These are phyloP conservation scores for Delia radicum DNA, from an alignment of 1,140 invertebrate species.

Conservation along the genomic window DNA sequence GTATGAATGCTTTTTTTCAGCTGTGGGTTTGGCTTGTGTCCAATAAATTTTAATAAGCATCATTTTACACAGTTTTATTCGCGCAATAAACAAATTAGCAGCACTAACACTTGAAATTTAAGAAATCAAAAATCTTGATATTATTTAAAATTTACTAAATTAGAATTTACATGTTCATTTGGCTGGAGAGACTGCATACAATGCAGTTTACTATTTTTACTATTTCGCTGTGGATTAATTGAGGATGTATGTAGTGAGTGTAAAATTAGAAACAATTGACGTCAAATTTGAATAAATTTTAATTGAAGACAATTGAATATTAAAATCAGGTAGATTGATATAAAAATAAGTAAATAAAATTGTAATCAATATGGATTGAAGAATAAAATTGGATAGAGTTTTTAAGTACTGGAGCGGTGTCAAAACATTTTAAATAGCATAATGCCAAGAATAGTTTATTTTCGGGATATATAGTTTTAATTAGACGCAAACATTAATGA, in stretches of 20 bases:
- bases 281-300: conserved; percentile 5
- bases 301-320: not conserved
- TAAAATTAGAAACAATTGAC: not conserved
- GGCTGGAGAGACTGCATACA: not conserved
- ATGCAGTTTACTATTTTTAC: not conserved
- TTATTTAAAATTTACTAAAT: not conserved
- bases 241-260: not conserved
- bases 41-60: conserved; percentile 18
- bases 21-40: not conserved
- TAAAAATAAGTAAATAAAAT: not conserved
- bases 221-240: not conserved
- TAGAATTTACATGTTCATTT: conserved; percentile 2
- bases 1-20: not conserved
- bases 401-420: too few relatives aligned
- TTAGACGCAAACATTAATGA: too few relatives aligned
- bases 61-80: not conserved
- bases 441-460: too few relatives aligned
- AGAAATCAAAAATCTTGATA: not conserved
- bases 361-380: too few relatives aligned
- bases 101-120: not conserved
- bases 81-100: not conserved
- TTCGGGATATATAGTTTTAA: too few relatives aligned
- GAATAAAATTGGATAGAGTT: too few relatives aligned
- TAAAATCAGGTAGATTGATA: not conserved
- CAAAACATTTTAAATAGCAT: too few relatives aligned